Evolutionary conservation across 2,113 vertebrate species (phyloP).

Genomic region (Urocolius indicus): DNA sequence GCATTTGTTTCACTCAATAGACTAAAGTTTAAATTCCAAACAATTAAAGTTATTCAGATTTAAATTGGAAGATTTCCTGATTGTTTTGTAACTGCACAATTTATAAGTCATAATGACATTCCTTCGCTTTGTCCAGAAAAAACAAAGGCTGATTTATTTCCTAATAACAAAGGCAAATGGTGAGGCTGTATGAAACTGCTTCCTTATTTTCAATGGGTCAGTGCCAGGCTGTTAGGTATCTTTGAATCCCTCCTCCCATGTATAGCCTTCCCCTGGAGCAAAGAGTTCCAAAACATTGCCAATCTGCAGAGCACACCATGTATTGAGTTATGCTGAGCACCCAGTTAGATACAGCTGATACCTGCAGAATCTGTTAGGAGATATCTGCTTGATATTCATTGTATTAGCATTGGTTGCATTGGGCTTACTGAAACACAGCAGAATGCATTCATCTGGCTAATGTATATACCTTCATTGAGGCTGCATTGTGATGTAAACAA

Average conservation of each 20-base stretch:
- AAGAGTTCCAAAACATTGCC: not conserved
- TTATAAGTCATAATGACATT: conserved; percentile 84
- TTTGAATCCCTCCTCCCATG: conserved; percentile 5
- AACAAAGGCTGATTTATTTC: conserved; percentile 84
- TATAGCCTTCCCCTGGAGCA: not conserved
- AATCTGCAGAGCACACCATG: rapidly evolving
- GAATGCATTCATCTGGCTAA: conserved; percentile 61
- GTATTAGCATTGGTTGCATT: not conserved
- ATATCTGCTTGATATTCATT: conserved; percentile 65
- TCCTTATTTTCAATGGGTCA: conserved; percentile 70
- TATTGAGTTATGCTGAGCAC: not conserved
- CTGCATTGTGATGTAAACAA: conserved; percentile 58
- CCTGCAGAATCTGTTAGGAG: not conserved
- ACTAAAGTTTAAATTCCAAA: conserved; percentile 72
- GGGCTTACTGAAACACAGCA: conserved; percentile 6
- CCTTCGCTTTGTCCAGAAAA: conserved; percentile 77
- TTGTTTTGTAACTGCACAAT: conserved; percentile 81
- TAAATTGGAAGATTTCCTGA: conserved; percentile 79
- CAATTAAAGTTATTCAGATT: conserved; percentile 80
- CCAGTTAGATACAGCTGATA: not conserved
- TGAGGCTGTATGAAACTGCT: conserved; percentile 65
- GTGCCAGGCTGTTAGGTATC: conserved; percentile 66
- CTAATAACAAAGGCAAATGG: conserved; percentile 81
- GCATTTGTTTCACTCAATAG: conserved; percentile 66
- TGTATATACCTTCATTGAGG: conserved; percentile 66